Conservation (phyloP, 2,113 vertebrate genomes). For the Rhadina sibilatrix region DNA sequence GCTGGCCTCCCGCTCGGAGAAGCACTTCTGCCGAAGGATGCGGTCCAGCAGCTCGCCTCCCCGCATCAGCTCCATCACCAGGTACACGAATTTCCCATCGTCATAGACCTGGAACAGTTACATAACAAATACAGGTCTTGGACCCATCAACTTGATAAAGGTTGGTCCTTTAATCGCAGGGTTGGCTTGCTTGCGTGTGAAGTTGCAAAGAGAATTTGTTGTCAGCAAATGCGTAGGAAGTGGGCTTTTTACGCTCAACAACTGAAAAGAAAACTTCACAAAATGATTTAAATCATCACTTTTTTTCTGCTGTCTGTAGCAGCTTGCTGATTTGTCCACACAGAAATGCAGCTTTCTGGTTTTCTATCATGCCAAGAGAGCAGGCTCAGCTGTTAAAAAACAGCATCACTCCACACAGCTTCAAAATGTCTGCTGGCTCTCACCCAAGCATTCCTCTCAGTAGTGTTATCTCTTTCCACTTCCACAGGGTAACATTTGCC, state of each 20-base stretch:
- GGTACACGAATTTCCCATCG: conserved; percentile 85
- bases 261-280: background rate
- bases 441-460: background rate
- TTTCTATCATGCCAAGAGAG: background rate
- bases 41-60: conserved; percentile 91
- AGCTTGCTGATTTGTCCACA: background rate
- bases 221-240: background rate
- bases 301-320: background rate
- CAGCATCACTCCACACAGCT: background rate
- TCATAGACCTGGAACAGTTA: conserved; percentile 84
- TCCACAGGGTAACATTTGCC: background rate
- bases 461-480: background rate
- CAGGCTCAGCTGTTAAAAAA: background rate
- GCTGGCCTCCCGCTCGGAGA: conserved; percentile 90
- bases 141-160: background rate
- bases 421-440: background rate
- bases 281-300: background rate
- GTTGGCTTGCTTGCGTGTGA: background rate
- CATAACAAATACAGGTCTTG: accelerated
- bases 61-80: conserved; percentile 92
- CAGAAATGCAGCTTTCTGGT: background rate
- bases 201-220: background rate
- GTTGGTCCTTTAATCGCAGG: background rate
- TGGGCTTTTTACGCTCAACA: background rate
- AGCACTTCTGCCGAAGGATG: conserved; percentile 83